Percentiles rank a stretch among this genome's conserved stretches.
Conservation (phyloP, 2,113 vertebrate species). For the Carlito syrichta region DNA sequence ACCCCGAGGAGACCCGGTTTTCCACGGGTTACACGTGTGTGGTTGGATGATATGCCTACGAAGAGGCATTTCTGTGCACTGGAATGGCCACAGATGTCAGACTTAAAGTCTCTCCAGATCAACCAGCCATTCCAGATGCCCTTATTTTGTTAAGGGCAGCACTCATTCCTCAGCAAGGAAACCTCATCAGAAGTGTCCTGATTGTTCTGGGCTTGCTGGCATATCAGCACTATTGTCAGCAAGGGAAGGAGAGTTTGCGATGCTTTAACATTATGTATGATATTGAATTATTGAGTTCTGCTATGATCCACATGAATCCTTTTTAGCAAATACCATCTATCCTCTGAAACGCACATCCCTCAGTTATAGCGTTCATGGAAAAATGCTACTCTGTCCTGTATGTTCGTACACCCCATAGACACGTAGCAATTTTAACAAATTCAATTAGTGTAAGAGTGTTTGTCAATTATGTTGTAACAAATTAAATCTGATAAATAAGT, state of each 20-base stretch:
- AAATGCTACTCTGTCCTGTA: not conserved
- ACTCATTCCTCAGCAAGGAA: not conserved
- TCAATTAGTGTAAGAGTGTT: not conserved
- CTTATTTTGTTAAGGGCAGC: not conserved
- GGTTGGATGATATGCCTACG: not conserved
- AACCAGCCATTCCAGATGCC: not conserved
- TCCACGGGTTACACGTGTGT: not conserved
- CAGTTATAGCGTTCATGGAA: not conserved
- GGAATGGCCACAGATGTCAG: not conserved
- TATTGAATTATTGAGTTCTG: not conserved
- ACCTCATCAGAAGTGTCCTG: too few relatives aligned
- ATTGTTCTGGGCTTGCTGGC: not conserved
- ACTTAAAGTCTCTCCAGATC: not conserved
- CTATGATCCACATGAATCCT: not conserved
- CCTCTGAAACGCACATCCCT: not conserved
- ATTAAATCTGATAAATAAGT: not conserved
- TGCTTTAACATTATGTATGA: not conserved
- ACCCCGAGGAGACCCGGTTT: not conserved
- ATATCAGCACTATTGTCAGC: not conserved
- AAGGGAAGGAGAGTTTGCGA: not conserved
- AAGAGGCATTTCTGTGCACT: not conserved
- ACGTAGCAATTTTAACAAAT: not conserved
- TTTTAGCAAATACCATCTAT: not conserved
- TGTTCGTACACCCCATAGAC: accelerated
- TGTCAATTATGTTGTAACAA: not conserved